phyloP scores from a whole-genome alignment of 1,140 invertebrate species.

The Berghia stephanieae region DNA sequence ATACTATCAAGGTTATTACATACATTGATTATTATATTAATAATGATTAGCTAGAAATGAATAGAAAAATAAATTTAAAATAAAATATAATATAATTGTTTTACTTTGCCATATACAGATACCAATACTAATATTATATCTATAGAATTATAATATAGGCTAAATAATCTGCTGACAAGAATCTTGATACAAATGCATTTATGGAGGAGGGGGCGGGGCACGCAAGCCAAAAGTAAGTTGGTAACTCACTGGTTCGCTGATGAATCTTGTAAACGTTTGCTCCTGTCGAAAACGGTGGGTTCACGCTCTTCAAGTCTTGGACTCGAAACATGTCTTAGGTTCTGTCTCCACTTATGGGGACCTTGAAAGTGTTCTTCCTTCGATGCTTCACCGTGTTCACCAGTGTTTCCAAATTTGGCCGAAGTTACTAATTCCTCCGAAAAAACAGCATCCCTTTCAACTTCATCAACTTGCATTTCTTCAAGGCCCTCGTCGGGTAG shows the following conservation, averaged over 20 bases:
- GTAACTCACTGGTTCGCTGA: not conserved
- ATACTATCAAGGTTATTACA: not conserved
- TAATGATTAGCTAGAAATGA: not conserved
- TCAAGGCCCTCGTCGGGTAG: constrained; percentile 15
- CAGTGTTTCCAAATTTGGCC: not conserved
- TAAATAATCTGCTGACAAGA: not conserved
- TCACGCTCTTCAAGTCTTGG: no score
- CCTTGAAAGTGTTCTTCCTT: constrained; percentile 44
- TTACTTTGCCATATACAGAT: no score
- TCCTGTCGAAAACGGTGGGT: no score
- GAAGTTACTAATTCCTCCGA: not conserved
- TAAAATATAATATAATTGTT: constrained; percentile 2
- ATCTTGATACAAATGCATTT: not conserved
- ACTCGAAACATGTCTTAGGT: constrained; percentile 41
- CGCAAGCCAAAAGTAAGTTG: not conserved
- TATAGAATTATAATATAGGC: not conserved
- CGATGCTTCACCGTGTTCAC: not conserved
- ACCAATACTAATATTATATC: not conserved
- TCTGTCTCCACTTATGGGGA: constrained; percentile 49
- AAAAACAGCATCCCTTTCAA: constrained; percentile 33
- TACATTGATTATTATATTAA: not conserved
- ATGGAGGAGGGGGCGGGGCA: not conserved
- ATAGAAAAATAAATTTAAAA: not conserved
- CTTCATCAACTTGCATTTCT: not conserved
- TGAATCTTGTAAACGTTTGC: not conserved